Conservation (phyloP, 2,797 vertebrate genomes). For the Microhierax caerulescens region DNA sequence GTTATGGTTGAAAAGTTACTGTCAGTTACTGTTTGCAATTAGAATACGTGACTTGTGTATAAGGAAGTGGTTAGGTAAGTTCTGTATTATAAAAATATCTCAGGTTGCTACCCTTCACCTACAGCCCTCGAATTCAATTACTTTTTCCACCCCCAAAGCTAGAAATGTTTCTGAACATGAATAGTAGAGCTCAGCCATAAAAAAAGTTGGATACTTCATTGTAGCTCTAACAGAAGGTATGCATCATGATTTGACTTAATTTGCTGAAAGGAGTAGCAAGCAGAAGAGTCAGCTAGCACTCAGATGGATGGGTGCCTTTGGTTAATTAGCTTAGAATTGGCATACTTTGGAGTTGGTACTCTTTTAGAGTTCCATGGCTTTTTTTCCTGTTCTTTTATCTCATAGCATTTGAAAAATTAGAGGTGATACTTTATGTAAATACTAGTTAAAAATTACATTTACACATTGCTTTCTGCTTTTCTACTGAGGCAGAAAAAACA, state of each 20-base stretch:
- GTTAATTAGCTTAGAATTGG: not conserved
- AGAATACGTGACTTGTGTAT: not conserved
- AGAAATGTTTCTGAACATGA: not conserved
- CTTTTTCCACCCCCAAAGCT: not conserved
- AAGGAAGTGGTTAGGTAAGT: not conserved
- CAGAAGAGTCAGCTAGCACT: not conserved
- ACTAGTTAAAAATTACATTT: not conserved
- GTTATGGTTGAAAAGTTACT: not conserved
- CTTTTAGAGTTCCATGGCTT: not conserved
- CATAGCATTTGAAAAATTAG: not conserved
- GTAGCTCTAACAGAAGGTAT: not conserved
- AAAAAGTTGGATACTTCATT: not conserved
- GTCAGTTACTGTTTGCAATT: not conserved
- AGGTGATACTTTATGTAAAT: not conserved
- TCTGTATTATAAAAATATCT: not conserved
- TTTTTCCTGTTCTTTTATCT: not conserved
- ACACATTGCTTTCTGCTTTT: not conserved
- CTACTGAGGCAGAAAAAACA: not conserved
- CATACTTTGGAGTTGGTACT: not conserved
- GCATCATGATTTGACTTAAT: not conserved
- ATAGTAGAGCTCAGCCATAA: not conserved
- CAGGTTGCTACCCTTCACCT: not conserved
- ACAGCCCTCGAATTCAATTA: not conserved
- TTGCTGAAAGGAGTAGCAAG: not conserved
- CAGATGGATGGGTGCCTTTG: rapidly evolving